These are phyloP conservation scores for Heteropelma amictum DNA, from an alignment of 2,888 invertebrate species.

Conservation along the genomic window DNA sequence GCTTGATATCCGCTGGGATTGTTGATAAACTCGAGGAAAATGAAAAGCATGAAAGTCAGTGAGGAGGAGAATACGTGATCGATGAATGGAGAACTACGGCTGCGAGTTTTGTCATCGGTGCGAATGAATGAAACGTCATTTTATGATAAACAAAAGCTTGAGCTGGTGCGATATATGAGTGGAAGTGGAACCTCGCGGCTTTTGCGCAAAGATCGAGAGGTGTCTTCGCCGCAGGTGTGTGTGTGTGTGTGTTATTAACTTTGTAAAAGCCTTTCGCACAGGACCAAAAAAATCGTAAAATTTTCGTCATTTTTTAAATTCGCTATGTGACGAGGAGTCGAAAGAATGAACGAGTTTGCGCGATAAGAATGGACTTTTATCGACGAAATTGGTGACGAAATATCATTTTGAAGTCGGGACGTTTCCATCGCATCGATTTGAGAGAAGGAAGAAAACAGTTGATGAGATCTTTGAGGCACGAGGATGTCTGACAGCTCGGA, in stretches of 20 bases:
- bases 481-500: slow-evolving; percentile 74
- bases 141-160: slow-evolving; percentile 29
- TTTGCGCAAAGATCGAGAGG: slow-evolving; percentile 30
- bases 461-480: slow-evolving; percentile 41
- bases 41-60: too few relatives aligned
- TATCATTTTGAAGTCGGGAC: too few relatives aligned
- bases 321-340: background rate
- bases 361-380: too few relatives aligned
- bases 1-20: too few relatives aligned
- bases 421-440: too few relatives aligned
- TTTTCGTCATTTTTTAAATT: background rate
- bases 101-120: slow-evolving; percentile 2
- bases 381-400: too few relatives aligned
- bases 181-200: background rate
- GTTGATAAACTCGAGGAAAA: background rate
- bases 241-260: background rate
- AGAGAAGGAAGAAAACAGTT: slow-evolving; percentile 18
- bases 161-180: slow-evolving; percentile 17
- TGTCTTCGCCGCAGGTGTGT: too few relatives aligned
- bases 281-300: too few relatives aligned
- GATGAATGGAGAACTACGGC: slow-evolving; percentile 20
- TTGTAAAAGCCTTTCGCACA: too few relatives aligned
- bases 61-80: background rate
- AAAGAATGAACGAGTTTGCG: too few relatives aligned
- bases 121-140: slow-evolving; percentile 42